Base-by-base conservation (phyloP, 2,113 vertebrate species). In the Bubo bubo region DNA sequence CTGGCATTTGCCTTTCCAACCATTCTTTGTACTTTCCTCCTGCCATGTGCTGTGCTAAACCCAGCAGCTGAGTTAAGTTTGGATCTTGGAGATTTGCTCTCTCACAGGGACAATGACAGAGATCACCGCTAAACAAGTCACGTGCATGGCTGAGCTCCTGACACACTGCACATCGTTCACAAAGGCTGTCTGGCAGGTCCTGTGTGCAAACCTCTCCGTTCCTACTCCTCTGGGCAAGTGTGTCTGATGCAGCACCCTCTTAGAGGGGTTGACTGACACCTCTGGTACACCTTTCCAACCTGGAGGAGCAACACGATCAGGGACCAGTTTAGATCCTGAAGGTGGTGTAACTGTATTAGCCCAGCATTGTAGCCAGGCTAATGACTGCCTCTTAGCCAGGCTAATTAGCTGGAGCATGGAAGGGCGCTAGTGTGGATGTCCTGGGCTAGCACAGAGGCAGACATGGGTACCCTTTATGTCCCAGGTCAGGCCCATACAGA, bases 171-270 rank as follows among this genome's bases (percentile, higher is more conserved):
- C 64, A 14, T 77, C 20, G 19, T 60, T 90, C 50, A 35, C 16
- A 18, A 35, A 58, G 58, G 41, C 39, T 75, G 60, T 2, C 39
- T 47, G 79, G 23, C 66, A 74, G 47, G 41, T 23, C 13, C 59
- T 45, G 23, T 14, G 30, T 7, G 1, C 27, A 75, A 28, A 74
- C 66, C 45, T 83, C 21, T 35, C 68, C 0, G 0, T 53, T 56
- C 50, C 45, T 81, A 0, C 9, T 64, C 32, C 30, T 82, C 47
- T 47, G 50, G 50, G n/a, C 70, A 79, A 43, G 30, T 1, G n/a
- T 23, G 26, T 64, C 59, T 43, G 12, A 19, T 52, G 70, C 39
- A 71, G 55, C 55, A 58, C 9, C 26, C 60, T 53, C 59, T 37
- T 52, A 14, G 11, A 74, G 45, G 39, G 30, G 5, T 27, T 80